Base-by-base conservation (phyloP, 2,888 invertebrate genomes). In the Pachydiplax longipennis region DNA sequence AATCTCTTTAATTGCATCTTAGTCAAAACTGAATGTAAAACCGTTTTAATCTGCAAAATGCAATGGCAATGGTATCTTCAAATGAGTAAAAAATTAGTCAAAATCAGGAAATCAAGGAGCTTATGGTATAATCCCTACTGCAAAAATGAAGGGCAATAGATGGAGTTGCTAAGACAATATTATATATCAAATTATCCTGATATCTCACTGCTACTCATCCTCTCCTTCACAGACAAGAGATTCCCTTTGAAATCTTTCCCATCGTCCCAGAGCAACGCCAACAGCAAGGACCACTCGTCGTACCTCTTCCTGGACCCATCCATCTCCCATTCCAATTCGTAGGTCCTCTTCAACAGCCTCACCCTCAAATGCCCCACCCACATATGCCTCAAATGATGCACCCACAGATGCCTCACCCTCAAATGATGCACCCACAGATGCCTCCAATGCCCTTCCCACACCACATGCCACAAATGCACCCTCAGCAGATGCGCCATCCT, bases 221-320 rank as follows among this genome's bases (percentile, higher is more conserved):
- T 83, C 10, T n/a, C 31, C 35, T 31, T 18, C 25, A 40, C 48
- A 90, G 83, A 10, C 81, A 22, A 58, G 58, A 90, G 25, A 58
- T 90, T 31, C 65, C 48, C 22, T 65, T 87, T 90, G 80, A 35
- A 35, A 81, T 91, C 44, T 80, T 81, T 61, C 37, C 80, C 6
- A 8, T 87, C 58, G 37, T 61, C 37, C 22, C 61, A 22, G 58
- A 58, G 12, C 87, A 87, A 13, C 82, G 40, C 53, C 83, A 58
- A 10, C 61, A 35, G 5, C 94, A 94, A 91, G 94, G 94, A 37
- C 94, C 92, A n/a, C 91, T 92, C 12, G 91, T 94, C 93, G 91
- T 92, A 18, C 92, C 92, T 15, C 91, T 92, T 15, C 92, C 92
- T 18, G 92, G 92, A 8, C 94, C 94, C 61, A 80, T 90, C 81